Conservation (phyloP, 2,113 vertebrate species). For the Protobothrops flavoviridis region DNA sequence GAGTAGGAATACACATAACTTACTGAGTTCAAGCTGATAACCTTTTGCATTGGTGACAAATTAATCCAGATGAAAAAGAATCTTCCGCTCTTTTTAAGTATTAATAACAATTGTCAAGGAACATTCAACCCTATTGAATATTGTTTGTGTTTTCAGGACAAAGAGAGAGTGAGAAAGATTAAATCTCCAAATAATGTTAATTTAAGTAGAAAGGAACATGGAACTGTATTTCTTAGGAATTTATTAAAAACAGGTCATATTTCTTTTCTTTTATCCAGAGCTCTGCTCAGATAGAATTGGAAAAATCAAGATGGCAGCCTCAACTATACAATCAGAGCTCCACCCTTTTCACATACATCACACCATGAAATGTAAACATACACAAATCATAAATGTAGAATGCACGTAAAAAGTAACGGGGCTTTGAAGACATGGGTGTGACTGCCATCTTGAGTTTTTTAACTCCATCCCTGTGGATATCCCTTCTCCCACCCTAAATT, state of each 20-base stretch:
- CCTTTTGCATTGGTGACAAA: background rate
- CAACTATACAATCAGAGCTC: background rate
- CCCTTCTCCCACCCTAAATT: background rate
- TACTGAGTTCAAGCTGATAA: background rate
- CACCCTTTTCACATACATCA: background rate
- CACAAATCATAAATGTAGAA: background rate
- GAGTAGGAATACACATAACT: background rate
- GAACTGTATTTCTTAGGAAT: background rate
- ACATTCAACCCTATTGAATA: background rate
- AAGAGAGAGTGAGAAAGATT: background rate
- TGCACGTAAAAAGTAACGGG: background rate
- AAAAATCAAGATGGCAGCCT: background rate
- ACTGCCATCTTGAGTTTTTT: background rate
- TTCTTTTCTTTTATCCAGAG: background rate
- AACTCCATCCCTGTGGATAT: background rate
- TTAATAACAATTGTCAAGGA: background rate
- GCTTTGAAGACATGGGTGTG: background rate
- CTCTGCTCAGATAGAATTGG: background rate
- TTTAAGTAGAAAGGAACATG: background rate
- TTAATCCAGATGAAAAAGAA: background rate
- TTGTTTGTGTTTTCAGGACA: background rate
- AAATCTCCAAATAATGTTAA: background rate
- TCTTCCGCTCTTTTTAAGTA: background rate
- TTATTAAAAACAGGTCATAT: background rate
- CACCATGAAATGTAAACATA: background rate